phyloP scores from a whole-genome alignment of 2,888 invertebrate species.

The Diaprepes abbreviatus region DNA sequence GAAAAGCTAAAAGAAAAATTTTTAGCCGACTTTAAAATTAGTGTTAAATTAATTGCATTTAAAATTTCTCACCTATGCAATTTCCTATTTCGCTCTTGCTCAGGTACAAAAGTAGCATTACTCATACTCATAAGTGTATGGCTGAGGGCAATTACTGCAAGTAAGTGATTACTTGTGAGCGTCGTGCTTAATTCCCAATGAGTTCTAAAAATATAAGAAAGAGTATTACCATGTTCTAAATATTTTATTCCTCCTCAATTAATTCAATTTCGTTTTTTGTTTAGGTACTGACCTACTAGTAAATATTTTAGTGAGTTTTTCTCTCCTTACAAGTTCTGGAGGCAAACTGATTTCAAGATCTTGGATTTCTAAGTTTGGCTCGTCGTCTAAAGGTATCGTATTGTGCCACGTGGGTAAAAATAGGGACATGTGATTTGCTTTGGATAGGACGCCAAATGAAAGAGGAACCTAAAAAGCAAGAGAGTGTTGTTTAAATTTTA shows the following conservation, averaged over 20 bases:
- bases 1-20: no score
- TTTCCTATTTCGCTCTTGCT: conserved; percentile 85
- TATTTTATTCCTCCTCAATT: no score
- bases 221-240: no score
- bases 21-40: no score
- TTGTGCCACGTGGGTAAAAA: conserved; percentile 88
- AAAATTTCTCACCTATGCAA: conserved; percentile 78
- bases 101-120: conserved; percentile 92
- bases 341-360: conserved; percentile 73
- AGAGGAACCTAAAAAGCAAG: conserved; percentile 76
- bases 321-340: conserved; percentile 80
- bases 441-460: conserved; percentile 96
- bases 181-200: conserved; percentile 98
- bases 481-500: no score
- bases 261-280: no score
- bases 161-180: conserved; percentile 94
- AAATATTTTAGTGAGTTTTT: conserved; percentile 84
- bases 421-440: conserved; percentile 95
- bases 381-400: conserved; percentile 63
- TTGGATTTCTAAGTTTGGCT: conserved; percentile 54
- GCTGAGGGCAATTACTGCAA: conserved; percentile 93
- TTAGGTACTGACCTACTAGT: conserved; percentile 70
- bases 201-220: conserved; percentile 70
- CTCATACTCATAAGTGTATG: conserved; percentile 99
- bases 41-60: no score